These are phyloP conservation scores for Marasmarcha lunaedactyla DNA, from an alignment of 2,888 invertebrate genomes.

Conservation along the genomic window DNA sequence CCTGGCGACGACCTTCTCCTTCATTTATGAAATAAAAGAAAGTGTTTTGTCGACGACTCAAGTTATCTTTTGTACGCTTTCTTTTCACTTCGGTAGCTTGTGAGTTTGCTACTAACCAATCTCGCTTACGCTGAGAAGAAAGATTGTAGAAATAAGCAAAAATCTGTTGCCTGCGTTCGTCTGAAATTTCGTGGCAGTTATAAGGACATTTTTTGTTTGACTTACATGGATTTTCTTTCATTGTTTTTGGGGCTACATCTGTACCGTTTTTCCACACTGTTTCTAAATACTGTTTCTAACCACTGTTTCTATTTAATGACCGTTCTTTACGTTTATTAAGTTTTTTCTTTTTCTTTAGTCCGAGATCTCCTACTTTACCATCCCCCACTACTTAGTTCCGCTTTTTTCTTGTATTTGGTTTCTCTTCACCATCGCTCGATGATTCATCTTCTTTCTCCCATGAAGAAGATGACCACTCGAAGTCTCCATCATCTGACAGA, in stretches of 20 bases:
- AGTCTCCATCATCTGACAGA: slow-evolving; percentile 5
- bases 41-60: slow-evolving; percentile 3
- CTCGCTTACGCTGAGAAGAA: slow-evolving; percentile 2
- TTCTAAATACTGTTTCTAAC: too few species aligned
- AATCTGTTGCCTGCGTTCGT: slow-evolving; percentile 4
- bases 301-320: too few species aligned
- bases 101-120: slow-evolving; percentile 5
- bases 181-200: slow-evolving; percentile 5
- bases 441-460: slow-evolving; percentile 6
- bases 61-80: slow-evolving; percentile 5
- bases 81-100: slow-evolving; percentile 1
- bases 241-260: too few species aligned
- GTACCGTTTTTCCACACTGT: too few species aligned
- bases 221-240: too few species aligned
- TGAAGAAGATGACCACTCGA: slow-evolving; percentile 5
- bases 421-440: slow-evolving; percentile 2
- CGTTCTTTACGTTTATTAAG: too few species aligned
- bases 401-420: slow-evolving; percentile 6
- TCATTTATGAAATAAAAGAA: slow-evolving; percentile 7
- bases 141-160: slow-evolving; percentile 5
- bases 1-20: slow-evolving; percentile 7
- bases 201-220: slow-evolving; percentile 4
- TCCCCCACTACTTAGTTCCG: slow-evolving; percentile 3
- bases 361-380: slow-evolving; percentile 6
- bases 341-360: too few species aligned